Base-by-base conservation (phyloP, 2,888 invertebrate species). In the Ectemnius continuus region DNA sequence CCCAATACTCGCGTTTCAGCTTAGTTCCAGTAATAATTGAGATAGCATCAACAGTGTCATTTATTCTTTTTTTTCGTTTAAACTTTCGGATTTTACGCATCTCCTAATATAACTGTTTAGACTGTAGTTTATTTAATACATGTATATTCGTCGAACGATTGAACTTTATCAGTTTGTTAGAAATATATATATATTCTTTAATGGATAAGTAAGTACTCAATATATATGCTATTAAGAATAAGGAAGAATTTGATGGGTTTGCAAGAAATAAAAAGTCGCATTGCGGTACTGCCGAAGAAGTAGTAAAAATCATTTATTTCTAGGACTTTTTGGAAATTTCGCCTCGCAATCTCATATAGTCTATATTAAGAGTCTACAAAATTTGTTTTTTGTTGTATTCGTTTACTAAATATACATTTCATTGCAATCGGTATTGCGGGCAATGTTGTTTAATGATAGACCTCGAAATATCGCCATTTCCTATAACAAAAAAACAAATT, bases 381-480 rank as follows among this genome's bases (percentile, higher is more conserved):
- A 8, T 36, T 36, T 11, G 36, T 36, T 36, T 36, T 1, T 61
- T 45, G 28, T 52, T 4, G 8, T 58, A 58, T 45, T 47, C 4
- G 11, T 18, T 61, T 60, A 16, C 16, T 48, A 56, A 58, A 58
- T 61, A 20, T 46, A 52, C 46, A 70, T 59, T 68, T 67, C 58
- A 76, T 52, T 73, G 26, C 86, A 80, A 88, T 81, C 88, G 89
- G 72, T 91, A 91, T 73, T 91, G 92, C 8, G 92, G 91, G 82
- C 93, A 93, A 85, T 94, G 93, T 80, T 94, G 94, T 86, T 93
- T 93, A 75, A 94, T 93, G 78, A 94, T 92, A 62, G 92, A 92
- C 84, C 93, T 93, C 11, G 94, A 93, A 67, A 92, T 90, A 79
- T 93, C 93, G 61, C 92, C 91, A 83, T 93, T 92, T 28, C 94